These are phyloP conservation scores for Eulemur albifrons DNA, from an alignment of 2,797 vertebrate genomes.

Conservation along the genomic window DNA sequence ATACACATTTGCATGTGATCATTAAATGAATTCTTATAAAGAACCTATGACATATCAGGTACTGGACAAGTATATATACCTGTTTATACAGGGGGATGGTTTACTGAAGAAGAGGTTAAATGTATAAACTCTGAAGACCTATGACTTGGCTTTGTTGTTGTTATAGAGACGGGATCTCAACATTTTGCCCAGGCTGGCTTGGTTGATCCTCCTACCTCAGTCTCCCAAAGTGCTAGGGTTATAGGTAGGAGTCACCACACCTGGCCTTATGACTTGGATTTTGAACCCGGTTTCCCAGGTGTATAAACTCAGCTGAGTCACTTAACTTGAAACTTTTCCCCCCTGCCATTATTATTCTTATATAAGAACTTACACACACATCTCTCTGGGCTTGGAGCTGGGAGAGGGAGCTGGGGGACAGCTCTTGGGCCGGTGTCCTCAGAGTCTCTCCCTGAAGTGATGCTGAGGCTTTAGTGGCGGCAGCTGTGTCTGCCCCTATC, in stretches of 20 bases:
- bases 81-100: background rate
- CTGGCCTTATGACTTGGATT: background rate
- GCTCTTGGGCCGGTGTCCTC: slow-evolving; percentile 51
- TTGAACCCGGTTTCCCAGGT: background rate
- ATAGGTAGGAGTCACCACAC: background rate
- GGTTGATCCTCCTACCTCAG: background rate
- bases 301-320: slow-evolving; percentile 29
- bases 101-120: background rate
- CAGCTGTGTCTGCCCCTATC: slow-evolving; percentile 72
- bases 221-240: background rate
- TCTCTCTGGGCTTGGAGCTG: background rate
- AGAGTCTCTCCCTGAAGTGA: slow-evolving; percentile 56
- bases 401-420: background rate
- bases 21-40: background rate
- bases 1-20: background rate
- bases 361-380: background rate
- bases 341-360: background rate
- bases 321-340: background rate
- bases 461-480: slow-evolving; percentile 18
- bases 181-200: background rate
- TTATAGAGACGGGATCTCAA: background rate
- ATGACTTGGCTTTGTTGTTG: background rate
- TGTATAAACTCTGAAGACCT: background rate
- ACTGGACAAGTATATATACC: background rate
- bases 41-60: background rate